Evolutionary conservation across 1,140 invertebrate genomes (phyloP).

Genomic region (Ridgeia piscesae): DNA sequence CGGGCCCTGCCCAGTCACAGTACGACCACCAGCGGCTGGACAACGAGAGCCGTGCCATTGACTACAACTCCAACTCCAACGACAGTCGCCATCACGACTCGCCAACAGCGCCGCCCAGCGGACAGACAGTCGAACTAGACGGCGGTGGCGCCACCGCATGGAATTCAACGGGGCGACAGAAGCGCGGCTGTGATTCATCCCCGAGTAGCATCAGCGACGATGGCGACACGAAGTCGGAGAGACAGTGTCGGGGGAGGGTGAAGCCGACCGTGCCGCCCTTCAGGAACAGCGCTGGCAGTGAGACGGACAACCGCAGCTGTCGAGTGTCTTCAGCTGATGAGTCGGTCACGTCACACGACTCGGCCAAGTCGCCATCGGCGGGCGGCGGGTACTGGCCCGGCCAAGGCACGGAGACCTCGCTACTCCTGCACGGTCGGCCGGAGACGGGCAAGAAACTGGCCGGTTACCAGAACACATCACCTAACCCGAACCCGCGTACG

Average conservation of each 20-base stretch:
- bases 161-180: not conserved
- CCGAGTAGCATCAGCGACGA: constrained; percentile 3
- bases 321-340: not conserved
- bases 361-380: not conserved
- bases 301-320: not conserved
- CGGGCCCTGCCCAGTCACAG: not conserved
- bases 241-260: not conserved
- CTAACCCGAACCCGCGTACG: not conserved
- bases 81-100: not conserved
- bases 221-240: not conserved
- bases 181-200: not conserved
- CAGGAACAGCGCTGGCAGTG: not conserved
- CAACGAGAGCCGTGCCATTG: not conserved
- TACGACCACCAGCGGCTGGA: not conserved
- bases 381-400: not conserved
- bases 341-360: not conserved
- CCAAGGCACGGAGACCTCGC: not conserved
- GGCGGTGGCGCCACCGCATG: not conserved
- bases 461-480: not conserved
- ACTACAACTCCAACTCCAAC: not conserved
- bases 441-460: constrained; percentile 3
- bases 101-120: not conserved
- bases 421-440: not conserved
- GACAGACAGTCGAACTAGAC: not conserved
- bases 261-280: not conserved